phyloP scores from a whole-genome alignment of 2,888 invertebrate species.

The Caenorhabditis sp. region DNA sequence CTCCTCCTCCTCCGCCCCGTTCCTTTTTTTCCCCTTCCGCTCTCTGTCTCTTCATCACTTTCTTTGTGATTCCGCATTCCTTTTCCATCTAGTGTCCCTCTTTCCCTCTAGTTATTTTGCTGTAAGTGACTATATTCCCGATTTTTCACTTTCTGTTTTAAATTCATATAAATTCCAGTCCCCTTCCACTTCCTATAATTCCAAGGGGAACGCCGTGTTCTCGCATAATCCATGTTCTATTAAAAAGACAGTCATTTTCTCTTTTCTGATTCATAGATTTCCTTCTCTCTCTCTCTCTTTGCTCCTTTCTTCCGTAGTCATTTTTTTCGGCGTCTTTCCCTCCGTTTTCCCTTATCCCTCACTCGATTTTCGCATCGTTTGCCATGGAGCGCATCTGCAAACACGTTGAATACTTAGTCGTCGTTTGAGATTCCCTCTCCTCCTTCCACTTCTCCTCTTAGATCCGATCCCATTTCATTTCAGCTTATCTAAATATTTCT shows the following conservation, averaged over 20 bases:
- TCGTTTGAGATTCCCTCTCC: background rate
- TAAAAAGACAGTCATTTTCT: too few relatives aligned
- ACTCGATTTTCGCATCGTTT: slow-evolving; percentile 1
- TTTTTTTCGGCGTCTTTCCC: background rate
- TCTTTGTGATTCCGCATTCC: slow-evolving; percentile 19
- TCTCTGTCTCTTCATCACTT: slow-evolving; percentile 16
- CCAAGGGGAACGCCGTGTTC: background rate
- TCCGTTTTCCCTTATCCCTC: background rate
- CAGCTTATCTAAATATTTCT: background rate
- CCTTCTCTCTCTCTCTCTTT: background rate
- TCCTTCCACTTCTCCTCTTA: background rate
- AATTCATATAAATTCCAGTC: background rate
- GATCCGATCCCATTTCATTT: background rate
- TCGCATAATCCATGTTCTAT: slow-evolving; percentile 37
- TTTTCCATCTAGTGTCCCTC: background rate
- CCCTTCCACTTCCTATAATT: background rate
- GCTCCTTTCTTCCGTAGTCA: background rate
- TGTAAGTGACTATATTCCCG: slow-evolving; percentile 3
- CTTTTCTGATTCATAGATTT: background rate
- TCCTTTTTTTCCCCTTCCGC: background rate
- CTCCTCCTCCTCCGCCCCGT: too few relatives aligned
- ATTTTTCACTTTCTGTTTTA: slow-evolving; percentile 36
- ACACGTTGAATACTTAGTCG: slow-evolving; percentile 15
- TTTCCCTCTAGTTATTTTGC: background rate
- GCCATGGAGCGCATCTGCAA: slow-evolving; percentile 23